These are phyloP conservation scores for Malurus splendens DNA, from an alignment of 2,797 vertebrate genomes.

Conservation along the genomic window DNA sequence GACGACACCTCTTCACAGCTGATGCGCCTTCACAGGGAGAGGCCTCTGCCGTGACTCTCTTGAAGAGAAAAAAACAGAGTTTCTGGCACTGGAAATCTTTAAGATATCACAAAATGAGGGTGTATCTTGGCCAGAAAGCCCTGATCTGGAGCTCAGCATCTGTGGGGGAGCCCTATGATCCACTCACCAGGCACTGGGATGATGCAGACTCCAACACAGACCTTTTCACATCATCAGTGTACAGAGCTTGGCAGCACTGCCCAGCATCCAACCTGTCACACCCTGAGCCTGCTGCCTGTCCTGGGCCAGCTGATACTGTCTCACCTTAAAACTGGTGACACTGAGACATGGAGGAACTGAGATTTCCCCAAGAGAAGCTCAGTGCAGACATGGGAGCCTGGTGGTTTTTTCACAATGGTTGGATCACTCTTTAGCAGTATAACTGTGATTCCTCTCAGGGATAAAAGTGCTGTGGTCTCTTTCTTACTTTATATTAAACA, in stretches of 20 bases:
- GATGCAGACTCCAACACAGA: background rate
- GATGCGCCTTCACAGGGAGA: background rate
- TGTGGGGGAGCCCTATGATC: background rate
- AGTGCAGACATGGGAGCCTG: background rate
- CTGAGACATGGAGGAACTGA: background rate
- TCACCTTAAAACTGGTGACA: background rate
- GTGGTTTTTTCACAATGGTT: background rate
- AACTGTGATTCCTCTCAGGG: background rate
- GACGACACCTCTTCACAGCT: background rate
- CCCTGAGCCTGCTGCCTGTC: background rate
- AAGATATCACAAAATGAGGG: background rate
- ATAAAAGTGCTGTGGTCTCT: background rate
- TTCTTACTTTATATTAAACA: background rate
- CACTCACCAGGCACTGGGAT: accelerated
- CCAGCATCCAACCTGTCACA: background rate
- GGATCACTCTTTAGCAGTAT: background rate
- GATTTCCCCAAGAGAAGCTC: background rate
- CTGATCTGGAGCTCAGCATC: background rate
- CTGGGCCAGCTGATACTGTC: background rate
- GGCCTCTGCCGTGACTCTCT: background rate
- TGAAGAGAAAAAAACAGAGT: background rate
- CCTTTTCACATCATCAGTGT: background rate
- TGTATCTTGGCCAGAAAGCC: background rate
- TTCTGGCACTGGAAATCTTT: background rate
- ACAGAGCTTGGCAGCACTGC: background rate